Evolutionary conservation across 2,113 vertebrate genomes (phyloP).

Genomic region (Panthera leo): DNA sequence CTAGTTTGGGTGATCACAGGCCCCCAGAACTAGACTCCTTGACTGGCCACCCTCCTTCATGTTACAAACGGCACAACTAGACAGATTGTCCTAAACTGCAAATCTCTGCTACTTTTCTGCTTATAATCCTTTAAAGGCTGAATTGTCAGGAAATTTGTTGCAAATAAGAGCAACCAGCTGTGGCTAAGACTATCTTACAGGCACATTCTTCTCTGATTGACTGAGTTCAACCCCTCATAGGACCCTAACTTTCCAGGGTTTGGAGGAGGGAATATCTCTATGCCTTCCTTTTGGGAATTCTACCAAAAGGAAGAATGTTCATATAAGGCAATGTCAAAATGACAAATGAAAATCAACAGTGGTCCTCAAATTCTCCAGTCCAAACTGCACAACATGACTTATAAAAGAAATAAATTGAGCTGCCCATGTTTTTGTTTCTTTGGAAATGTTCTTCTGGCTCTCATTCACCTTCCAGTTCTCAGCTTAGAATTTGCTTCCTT

Average conservation of each 20-base stretch:
- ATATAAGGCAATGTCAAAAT: neutral
- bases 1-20: neutral
- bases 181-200: neutral
- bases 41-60: neutral
- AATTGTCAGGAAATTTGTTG: neutral
- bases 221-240: neutral
- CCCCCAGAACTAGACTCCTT: neutral
- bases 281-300: neutral
- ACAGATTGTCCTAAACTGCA: neutral
- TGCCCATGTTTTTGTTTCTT: neutral
- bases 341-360: neutral
- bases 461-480: neutral
- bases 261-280: neutral
- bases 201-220: neutral
- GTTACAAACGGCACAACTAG: neutral
- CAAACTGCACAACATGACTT: neutral
- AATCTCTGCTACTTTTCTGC: neutral
- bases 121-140: slow-evolving; percentile 16
- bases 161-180: neutral
- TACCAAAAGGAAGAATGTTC: neutral
- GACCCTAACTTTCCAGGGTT: neutral
- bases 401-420: neutral
- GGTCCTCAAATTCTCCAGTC: neutral
- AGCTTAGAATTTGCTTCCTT: neutral
- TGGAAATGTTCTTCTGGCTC: neutral